Evolutionary conservation across 2,113 vertebrate genomes (phyloP).

Genomic region (Crypturellus undulatus): DNA sequence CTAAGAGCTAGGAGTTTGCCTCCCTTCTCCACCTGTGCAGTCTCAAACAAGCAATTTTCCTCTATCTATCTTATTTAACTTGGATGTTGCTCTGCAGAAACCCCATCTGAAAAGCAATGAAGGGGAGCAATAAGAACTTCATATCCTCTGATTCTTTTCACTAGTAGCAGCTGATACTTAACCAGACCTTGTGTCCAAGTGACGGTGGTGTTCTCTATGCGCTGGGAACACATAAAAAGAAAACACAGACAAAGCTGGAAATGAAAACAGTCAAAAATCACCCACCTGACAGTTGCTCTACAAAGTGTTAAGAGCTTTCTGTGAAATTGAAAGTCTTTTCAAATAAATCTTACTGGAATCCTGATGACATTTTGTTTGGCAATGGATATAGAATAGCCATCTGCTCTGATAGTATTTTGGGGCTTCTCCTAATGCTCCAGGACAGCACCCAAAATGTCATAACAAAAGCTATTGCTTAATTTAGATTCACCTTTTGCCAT

Average conservation of each 20-base stretch:
- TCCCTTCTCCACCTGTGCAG: neutral
- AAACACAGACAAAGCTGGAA: neutral
- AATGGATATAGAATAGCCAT: neutral
- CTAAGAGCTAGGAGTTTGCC: neutral
- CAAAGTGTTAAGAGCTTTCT: neutral
- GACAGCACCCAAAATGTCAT: neutral
- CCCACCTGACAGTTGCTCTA: neutral
- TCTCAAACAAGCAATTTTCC: neutral
- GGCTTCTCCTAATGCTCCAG: neutral
- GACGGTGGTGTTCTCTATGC: rapidly evolving
- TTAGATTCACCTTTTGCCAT: neutral
- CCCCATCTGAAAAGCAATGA: neutral
- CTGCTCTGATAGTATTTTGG: neutral
- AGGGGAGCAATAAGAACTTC: neutral
- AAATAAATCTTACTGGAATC: neutral
- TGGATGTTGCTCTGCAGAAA: neutral
- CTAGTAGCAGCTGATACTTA: neutral
- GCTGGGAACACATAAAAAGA: neutral
- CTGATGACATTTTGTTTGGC: slow-evolving; percentile 4
- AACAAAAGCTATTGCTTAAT: neutral
- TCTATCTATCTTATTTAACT: neutral
- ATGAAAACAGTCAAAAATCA: neutral
- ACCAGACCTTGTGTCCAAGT: neutral
- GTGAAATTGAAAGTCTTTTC: neutral
- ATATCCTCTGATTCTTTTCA: neutral